Evolutionary conservation across 2,888 invertebrate species (phyloP), one percentile per base, ranked within the genome.

Genomic region (Sphecodes monilicornis): DNA sequence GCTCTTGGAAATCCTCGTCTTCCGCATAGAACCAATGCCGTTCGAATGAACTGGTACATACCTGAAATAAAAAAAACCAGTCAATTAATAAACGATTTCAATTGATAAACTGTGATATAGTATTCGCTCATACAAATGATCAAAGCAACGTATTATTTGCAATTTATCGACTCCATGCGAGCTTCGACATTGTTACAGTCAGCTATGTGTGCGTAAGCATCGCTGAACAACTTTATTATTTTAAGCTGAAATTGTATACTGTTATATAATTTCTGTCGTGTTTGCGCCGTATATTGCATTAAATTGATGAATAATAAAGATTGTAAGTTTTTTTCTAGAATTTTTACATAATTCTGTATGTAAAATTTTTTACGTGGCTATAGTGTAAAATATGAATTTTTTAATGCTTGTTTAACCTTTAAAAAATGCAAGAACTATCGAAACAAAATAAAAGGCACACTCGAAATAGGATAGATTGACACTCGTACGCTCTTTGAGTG

Each of bases 51-150:
- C 46, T 32, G 73, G 36, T 36, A 82, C 86, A 22, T 85, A 86
- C 86, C 86, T 86, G 85, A 68, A 82, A 85, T 6, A n/a, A 26
- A 75, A 69, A 85, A 66, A 5, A 39, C 29, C 32, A 16, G 10
- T 11, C 18, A 32, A 75, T 84, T 78, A 78, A 72, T 69, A n/a
- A 46, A 66, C 26, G 29, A 41, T 57, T n/a, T 39, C 74, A 26
- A 54, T 26, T 36, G 32, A 64, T 64, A 54, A 70, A 41, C 57
- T 11, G 29, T 36, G 54, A 4, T 26, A 46, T 18, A 74, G 36
- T 76, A 57, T 74, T 36, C 70, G 36, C 43, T 50, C 43, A 36
- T 71, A 29, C 46, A 13, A 16, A 5, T 13, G 72, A 50, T 41
- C 57, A 50, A 66, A 77, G 54, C 43, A 13, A 22, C 54, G 26